Percentiles rank a stretch among this genome's conserved stretches.
Evolutionary conservation across 2,113 vertebrate genomes (phyloP).

Genomic region (Balaeniceps rex): DNA sequence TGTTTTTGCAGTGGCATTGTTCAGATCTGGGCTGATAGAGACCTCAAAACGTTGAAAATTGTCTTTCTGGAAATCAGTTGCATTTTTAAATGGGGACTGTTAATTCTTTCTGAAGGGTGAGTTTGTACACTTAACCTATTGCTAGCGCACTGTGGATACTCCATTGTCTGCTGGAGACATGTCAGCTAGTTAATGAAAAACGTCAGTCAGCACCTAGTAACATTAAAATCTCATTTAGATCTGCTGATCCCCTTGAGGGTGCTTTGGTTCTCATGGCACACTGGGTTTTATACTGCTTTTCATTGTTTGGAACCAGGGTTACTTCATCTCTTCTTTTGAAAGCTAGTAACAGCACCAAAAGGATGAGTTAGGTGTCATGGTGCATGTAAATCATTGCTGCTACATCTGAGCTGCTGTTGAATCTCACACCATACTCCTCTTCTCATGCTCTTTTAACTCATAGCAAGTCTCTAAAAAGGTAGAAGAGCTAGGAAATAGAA

Average conservation of each 20-base stretch:
- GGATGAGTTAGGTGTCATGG: not conserved
- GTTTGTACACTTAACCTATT: not conserved
- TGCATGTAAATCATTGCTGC: not conserved
- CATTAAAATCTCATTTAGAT: conserved; percentile 27
- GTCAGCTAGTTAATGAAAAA: conserved; percentile 1
- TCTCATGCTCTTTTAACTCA: not conserved
- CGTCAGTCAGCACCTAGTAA: not conserved
- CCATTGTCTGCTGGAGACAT: not conserved
- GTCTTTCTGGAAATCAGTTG: not conserved
- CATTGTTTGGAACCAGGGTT: not conserved
- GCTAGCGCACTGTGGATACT: not conserved
- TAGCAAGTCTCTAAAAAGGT: not conserved
- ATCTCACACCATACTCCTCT: not conserved
- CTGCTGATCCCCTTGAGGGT: not conserved
- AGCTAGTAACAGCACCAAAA: not conserved
- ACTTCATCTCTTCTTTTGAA: not conserved
- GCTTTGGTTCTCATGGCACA: not conserved
- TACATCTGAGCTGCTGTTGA: not conserved
- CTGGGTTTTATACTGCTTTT: not conserved
- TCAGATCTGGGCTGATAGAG: not conserved
- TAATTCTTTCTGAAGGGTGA: not conserved
- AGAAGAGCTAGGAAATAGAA: not conserved
- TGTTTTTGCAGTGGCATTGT: not conserved
- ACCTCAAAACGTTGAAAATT: not conserved
- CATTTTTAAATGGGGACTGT: not conserved